Percentiles rank a stretch among this genome's conserved stretches.
Evolutionary conservation across 2,113 vertebrate genomes (phyloP).

Genomic region (Myotis yumanensis): DNA sequence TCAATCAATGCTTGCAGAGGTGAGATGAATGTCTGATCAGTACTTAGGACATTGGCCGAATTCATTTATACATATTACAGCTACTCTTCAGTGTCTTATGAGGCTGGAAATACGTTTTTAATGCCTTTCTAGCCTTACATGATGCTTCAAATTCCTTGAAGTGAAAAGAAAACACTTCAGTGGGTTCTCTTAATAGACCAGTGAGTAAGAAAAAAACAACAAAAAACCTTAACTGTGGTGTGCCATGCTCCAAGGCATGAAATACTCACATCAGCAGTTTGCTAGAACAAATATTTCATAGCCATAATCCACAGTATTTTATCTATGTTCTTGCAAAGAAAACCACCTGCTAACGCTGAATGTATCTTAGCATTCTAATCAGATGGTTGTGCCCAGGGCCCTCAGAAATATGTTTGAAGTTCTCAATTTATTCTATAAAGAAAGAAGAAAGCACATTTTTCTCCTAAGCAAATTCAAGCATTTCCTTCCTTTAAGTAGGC

Average conservation of each 20-base stretch:
- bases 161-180: constrained; percentile 18
- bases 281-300: background rate
- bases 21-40: background rate
- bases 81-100: background rate
- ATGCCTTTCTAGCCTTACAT: background rate
- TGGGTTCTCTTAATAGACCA: background rate
- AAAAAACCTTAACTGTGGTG: background rate
- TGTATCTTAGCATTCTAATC: background rate
- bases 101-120: constrained; percentile 12
- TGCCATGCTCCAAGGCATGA: background rate
- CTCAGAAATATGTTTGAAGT: background rate
- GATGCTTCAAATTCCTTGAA: background rate
- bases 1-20: background rate
- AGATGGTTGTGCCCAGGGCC: background rate
- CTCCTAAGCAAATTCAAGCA: constrained; percentile 17
- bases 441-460: constrained; percentile 14
- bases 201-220: background rate
- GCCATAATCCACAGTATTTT: background rate
- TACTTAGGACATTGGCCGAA: background rate
- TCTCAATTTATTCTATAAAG: constrained; percentile 27
- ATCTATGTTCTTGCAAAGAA: constrained; percentile 14
- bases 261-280: background rate
- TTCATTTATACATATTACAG: background rate
- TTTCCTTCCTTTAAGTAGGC: constrained; percentile 29
- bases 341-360: background rate